A percentile compares a stretch with the other conserved stretches of the same genome.
Evolutionary conservation across 2,113 vertebrate genomes (phyloP).

Genomic region (Datnioides undecimradiatus): DNA sequence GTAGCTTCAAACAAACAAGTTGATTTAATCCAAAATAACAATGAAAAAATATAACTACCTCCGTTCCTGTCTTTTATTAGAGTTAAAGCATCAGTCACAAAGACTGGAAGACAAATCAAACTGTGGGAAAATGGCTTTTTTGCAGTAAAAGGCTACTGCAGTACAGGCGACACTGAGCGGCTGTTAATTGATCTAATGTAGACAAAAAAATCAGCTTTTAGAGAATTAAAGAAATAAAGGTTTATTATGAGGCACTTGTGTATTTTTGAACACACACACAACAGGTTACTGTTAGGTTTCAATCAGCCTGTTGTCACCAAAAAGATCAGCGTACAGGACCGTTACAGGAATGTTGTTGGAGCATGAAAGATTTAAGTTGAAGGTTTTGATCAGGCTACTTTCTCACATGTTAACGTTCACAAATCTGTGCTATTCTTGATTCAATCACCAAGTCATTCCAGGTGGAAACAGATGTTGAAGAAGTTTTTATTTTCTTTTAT

Average conservation of each 20-base stretch:
- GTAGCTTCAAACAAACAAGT: conserved; percentile 1
- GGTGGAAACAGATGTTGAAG: not conserved
- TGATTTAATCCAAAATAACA: not conserved
- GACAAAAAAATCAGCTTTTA: not conserved
- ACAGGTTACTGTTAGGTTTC: not conserved
- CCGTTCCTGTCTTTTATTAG: not conserved
- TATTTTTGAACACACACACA: not conserved
- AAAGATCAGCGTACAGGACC: not conserved
- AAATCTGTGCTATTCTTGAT: not conserved
- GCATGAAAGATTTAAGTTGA: not conserved
- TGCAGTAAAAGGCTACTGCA: conserved; percentile 74
- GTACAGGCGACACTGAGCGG: not conserved
- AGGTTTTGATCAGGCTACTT: conserved; percentile 2
- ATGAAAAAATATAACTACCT: conserved; percentile 10
- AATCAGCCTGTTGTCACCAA: not conserved
- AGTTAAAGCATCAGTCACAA: not conserved
- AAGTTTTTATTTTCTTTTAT: no score
- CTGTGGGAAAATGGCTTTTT: not conserved
- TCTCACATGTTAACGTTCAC: not conserved
- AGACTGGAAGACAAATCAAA: not conserved
- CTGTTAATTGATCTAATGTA: not conserved
- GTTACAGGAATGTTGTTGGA: not conserved
- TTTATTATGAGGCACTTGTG: not conserved
- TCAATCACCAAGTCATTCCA: conserved; percentile 6
- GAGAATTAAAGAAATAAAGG: not conserved